Evolutionary conservation across 2,113 vertebrate genomes (phyloP), one percentile per base, ranked within the genome.

Genomic region (Rhinichthys klamathensis): DNA sequence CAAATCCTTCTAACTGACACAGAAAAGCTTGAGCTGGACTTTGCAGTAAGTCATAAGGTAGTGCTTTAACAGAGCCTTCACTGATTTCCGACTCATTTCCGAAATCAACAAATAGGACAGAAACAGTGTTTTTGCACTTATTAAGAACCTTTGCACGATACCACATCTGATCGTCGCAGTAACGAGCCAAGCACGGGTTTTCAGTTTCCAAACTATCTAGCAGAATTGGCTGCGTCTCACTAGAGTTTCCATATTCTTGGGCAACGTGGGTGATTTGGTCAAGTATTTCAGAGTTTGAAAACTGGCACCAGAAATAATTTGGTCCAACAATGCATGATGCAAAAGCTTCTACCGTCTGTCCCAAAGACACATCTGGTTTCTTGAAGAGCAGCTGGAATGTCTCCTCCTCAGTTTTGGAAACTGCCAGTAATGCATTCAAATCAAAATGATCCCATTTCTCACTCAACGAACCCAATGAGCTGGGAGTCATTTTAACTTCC

Each of bases 281-380:
- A 30, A 97, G 91, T 0, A 92, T 89, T 78, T 94, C 89, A 0
- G 92, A 88, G 83, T 95, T 90, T 2, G 92, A 92, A 87, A 89
- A 87, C 69, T 94, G 94, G 93, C 97, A 96, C 97, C 97, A 99
- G 85, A 99, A 98, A 61, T 93, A 94, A 69, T 92, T 94, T 63
- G 94, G 95, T 27, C 95, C 91, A 30, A 92, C 91, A 75, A 95
- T 81, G 16, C 92, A 78, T 0, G 93, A 90, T 41, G 95, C 85
- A 51, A 96, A 97, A 8, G 92, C 93, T 75, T 95, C 93, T 35
- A 97, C 23, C 0, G 80, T 89, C 72, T 96, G 94, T 35, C 94
- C 95, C 27, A 92, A 90, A 63, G 93, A 94, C 49, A 94, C 67
- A 18, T 93, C 92, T 94, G 89, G 90, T 83, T 61, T 95, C 90